Percentiles rank a stretch among this genome's conserved stretches.
phyloP scores from a whole-genome alignment of 1,140 invertebrate species.

The Batillaria attramentaria region DNA sequence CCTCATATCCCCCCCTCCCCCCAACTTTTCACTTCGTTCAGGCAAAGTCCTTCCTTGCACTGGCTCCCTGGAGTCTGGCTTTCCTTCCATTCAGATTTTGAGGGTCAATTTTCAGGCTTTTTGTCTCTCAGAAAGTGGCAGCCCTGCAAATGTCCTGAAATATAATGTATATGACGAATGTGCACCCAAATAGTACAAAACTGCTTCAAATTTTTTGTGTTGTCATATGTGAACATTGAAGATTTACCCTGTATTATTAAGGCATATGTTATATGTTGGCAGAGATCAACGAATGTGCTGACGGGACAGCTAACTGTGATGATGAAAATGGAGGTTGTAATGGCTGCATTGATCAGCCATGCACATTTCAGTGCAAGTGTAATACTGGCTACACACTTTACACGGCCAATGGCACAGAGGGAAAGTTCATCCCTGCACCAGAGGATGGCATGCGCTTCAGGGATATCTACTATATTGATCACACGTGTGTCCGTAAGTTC shows the following conservation, averaged over 20 bases:
- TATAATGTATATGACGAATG: not conserved
- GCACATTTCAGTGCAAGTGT: slow-evolving; percentile 89
- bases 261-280: not conserved
- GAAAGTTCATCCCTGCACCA: slow-evolving; percentile 83
- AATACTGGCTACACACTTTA: slow-evolving; percentile 95
- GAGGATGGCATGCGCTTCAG: slow-evolving; percentile 91
- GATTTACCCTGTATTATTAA: not conserved
- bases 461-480: slow-evolving; percentile 92
- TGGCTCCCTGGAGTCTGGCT: too few species aligned
- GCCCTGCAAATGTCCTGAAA: too few species aligned
- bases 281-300: slow-evolving; percentile 18
- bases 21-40: too few species aligned
- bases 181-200: not conserved
- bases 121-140: too few species aligned
- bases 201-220: not conserved
- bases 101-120: too few species aligned
- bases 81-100: too few species aligned
- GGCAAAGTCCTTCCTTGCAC: too few species aligned
- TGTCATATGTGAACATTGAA: too few species aligned
- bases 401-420: slow-evolving; percentile 91
- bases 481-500: slow-evolving; percentile 88
- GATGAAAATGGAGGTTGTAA: slow-evolving; percentile 49
- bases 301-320: slow-evolving; percentile 5
- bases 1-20: too few species aligned
- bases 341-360: too few species aligned